A percentile compares a stretch with the other conserved stretches of the same genome.
phyloP scores from a whole-genome alignment of 2,113 vertebrate species.

The Hoplias malabaricus region DNA sequence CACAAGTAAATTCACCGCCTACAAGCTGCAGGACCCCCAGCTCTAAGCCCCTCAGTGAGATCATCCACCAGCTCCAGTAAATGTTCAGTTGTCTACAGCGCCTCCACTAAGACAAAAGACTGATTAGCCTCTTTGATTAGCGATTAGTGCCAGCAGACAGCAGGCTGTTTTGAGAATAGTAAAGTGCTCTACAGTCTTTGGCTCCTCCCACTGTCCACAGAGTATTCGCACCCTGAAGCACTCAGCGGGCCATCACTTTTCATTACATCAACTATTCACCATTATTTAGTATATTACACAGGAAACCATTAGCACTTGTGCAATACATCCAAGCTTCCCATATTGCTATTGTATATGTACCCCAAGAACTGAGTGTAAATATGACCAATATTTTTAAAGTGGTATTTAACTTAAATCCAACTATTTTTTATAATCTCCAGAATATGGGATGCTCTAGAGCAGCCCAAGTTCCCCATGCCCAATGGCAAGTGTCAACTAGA shows the following conservation, averaged over 20 bases:
- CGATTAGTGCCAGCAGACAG: background rate
- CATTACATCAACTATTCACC: background rate
- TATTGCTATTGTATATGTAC: too few relatives aligned
- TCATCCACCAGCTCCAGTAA: background rate
- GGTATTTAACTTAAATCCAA: too few relatives aligned
- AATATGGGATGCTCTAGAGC: too few relatives aligned
- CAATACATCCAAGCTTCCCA: too few relatives aligned
- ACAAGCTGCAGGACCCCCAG: background rate
- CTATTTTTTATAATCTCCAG: too few relatives aligned
- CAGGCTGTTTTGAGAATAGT: background rate
- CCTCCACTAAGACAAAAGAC: background rate
- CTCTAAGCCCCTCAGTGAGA: slow-evolving; percentile 5
- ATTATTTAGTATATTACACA: too few relatives aligned
- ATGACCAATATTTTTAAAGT: too few relatives aligned
- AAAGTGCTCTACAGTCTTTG: background rate
- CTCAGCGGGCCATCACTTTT: background rate
- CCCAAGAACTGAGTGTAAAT: too few relatives aligned
- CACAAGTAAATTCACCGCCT: background rate
- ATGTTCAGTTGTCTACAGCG: slow-evolving; percentile 1
- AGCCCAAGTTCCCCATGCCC: too few relatives aligned
- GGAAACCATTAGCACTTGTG: too few relatives aligned
- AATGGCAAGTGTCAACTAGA: too few relatives aligned
- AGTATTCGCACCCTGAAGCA: background rate
- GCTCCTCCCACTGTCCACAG: background rate
- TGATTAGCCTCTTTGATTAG: slow-evolving; percentile 6